Conservation (phyloP, 2,797 vertebrate species). For the Coranthus polyacanthus region DNA sequence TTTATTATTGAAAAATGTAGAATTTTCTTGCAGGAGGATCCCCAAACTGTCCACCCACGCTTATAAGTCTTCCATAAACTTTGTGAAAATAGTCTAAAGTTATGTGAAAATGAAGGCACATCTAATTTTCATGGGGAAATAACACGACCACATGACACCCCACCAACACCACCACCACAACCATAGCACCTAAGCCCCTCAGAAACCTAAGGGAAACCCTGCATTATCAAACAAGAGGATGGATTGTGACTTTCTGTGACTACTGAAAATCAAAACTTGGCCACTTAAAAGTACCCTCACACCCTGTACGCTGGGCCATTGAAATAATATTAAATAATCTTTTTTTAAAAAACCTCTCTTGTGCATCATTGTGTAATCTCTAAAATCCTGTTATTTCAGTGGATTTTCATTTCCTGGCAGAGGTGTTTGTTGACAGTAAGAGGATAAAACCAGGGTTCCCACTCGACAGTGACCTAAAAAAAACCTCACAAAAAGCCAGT, state of each 20-base stretch:
- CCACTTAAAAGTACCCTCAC: background rate
- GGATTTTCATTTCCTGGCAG: conserved; percentile 66
- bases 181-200: no score
- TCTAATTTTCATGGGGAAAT: no score
- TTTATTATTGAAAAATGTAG: no score
- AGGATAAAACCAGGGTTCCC: conserved; percentile 43
- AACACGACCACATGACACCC: no score
- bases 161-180: no score
- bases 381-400: conserved; percentile 66
- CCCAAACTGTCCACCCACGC: no score
- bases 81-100: no score
- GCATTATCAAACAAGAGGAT: background rate
- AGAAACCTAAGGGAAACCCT: no score
- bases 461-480: conserved; percentile 42
- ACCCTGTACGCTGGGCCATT: background rate
- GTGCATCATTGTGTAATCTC: conserved; percentile 44
- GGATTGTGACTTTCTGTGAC: background rate
- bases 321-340: conserved; percentile 4
- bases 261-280: background rate
- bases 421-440: conserved; percentile 58
- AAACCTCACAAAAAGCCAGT: conserved; percentile 11
- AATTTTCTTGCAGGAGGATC: no score
- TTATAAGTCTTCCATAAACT: no score
- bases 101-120: no score
- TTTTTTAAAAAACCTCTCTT: conserved; percentile 2